phyloP scores from a whole-genome alignment of 2,797 vertebrate species.

The Pangasius mekongensis region DNA sequence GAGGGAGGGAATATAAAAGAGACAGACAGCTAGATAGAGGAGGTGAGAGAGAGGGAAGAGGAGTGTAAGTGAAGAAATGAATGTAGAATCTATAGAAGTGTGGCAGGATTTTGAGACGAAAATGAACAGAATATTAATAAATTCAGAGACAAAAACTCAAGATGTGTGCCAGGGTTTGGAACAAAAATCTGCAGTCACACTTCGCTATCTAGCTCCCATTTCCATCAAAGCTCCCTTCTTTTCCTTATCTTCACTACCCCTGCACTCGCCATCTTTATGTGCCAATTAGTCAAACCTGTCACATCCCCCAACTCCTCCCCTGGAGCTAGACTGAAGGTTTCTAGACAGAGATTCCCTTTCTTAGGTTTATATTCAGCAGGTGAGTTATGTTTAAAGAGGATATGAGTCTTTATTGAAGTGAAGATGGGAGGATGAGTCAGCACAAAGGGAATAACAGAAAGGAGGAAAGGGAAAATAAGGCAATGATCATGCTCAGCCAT shows the following conservation, averaged over 20 bases:
- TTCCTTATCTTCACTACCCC: neutral
- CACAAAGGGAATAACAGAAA: neutral
- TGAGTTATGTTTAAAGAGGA: slow-evolving; percentile 6
- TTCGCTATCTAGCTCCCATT: neutral
- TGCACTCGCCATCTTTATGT: slow-evolving; percentile 34
- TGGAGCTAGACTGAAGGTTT: neutral
- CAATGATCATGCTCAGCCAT: neutral
- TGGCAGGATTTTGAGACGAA: neutral
- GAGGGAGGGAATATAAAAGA: neutral
- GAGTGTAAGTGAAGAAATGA: neutral
- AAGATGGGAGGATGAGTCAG: neutral
- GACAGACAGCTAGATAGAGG: neutral
- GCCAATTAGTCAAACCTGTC: slow-evolving; percentile 37
- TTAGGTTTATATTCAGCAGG: neutral
- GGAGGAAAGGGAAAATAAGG: slow-evolving; percentile 12
- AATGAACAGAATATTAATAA: slow-evolving; percentile 8
- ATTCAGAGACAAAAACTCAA: neutral
- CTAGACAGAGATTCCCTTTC: neutral
- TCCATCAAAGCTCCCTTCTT: neutral
- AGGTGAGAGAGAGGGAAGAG: neutral
- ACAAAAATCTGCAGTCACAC: neutral
- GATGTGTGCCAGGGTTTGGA: neutral
- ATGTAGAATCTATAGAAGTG: neutral
- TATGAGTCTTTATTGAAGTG: neutral
- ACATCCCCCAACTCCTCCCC: neutral